A percentile compares a stretch with the other conserved stretches of the same genome.
Evolutionary conservation across 2,797 vertebrate genomes (phyloP).

Genomic region (Sparidentex hasta): DNA sequence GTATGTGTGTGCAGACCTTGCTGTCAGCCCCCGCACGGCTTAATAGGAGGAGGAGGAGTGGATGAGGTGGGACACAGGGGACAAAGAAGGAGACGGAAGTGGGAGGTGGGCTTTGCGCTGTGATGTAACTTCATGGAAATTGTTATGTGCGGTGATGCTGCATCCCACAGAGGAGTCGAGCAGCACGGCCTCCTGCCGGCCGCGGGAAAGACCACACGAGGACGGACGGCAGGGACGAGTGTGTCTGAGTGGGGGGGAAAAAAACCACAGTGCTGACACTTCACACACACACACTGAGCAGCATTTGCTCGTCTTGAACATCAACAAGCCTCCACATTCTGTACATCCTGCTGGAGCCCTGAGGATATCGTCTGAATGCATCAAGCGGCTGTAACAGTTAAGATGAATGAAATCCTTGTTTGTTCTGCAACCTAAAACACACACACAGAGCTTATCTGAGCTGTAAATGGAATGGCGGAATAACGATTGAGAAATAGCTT

Average conservation of each 20-base stretch:
- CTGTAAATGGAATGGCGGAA: not conserved
- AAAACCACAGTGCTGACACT: not conserved
- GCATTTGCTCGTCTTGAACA: not conserved
- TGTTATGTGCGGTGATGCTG: constrained; percentile 54
- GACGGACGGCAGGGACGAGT: not conserved
- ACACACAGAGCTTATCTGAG: not conserved
- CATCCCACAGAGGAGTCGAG: constrained; percentile 12
- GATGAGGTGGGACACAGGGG: constrained; percentile 33
- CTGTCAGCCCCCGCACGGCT: constrained; percentile 67
- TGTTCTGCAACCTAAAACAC: not conserved
- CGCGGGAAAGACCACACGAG: constrained; percentile 4
- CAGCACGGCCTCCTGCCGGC: constrained; percentile 66
- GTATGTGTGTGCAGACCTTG: constrained; percentile 51
- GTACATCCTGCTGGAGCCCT: no score
- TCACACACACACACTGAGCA: not conserved
- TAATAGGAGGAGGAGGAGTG: constrained; percentile 36
- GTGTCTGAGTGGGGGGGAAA: not conserved
- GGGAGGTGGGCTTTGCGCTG: constrained; percentile 67
- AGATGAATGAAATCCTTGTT: not conserved
- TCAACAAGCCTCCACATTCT: not conserved
- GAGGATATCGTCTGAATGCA: not conserved
- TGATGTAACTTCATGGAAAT: constrained; percentile 80
- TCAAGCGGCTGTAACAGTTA: not conserved
- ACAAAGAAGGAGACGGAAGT: constrained; percentile 22
- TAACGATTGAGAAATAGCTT: not conserved